A percentile compares a stretch with the other conserved stretches of the same genome.
phyloP scores from a whole-genome alignment of 2,888 invertebrate genomes.

The Trachelus tabidus region DNA sequence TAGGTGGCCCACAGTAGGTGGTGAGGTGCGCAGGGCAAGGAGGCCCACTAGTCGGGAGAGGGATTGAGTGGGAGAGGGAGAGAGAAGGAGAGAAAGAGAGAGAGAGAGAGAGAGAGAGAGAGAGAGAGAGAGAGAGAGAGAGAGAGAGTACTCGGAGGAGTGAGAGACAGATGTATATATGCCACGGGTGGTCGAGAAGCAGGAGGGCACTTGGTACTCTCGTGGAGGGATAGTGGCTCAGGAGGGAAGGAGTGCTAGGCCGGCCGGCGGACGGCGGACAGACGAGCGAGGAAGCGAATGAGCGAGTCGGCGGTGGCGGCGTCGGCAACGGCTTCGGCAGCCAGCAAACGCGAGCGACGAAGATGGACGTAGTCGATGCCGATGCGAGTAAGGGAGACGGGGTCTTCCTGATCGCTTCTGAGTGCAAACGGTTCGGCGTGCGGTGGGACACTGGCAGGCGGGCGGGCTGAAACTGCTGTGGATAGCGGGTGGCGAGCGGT shows the following conservation, averaged over 20 bases:
- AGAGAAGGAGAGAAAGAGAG: constrained; percentile 42
- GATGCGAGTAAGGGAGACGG: constrained; percentile 11
- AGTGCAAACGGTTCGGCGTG: constrained; percentile 65
- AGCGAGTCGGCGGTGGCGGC: constrained; percentile 14
- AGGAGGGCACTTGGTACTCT: constrained; percentile 23
- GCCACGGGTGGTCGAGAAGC: constrained; percentile 26
- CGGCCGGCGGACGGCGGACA: constrained; percentile 7
- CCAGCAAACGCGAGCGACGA: constrained; percentile 23
- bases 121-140: too few relatives aligned
- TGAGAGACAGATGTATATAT: constrained; percentile 30
- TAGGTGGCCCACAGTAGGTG: constrained; percentile 25
- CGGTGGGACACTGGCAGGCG: constrained; percentile 64
- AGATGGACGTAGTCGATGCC: constrained; percentile 16
- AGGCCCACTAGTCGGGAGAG: constrained; percentile 18
- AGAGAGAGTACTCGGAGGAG: constrained; percentile 36
- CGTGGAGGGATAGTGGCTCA: constrained; percentile 21
- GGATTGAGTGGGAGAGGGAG: constrained; percentile 28
- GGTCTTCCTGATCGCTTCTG: constrained; percentile 24
- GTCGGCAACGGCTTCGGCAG: constrained; percentile 18
- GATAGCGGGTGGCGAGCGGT: constrained; percentile 31
- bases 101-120: constrained; percentile 32
- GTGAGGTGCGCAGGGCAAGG: constrained; percentile 31
- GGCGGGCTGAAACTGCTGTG: constrained; percentile 41
- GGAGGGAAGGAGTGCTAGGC: constrained; percentile 16
- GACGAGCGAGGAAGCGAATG: constrained; percentile 11